These are phyloP conservation scores for Notoglanidium macrostoma DNA, from an alignment of 2,797 vertebrate genomes.

Conservation along the genomic window DNA sequence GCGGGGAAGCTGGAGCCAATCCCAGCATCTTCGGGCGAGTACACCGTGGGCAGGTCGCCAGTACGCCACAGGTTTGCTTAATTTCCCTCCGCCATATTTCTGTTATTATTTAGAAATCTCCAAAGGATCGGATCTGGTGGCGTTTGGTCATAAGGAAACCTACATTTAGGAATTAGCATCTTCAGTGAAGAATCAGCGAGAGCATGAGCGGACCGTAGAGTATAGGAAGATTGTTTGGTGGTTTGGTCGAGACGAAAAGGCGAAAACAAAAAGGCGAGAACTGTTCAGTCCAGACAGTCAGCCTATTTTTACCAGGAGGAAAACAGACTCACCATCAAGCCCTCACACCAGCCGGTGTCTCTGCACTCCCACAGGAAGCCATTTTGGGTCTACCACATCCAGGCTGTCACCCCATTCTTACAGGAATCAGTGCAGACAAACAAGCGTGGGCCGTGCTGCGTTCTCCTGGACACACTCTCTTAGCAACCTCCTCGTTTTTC, in stretches of 20 bases:
- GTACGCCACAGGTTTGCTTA: neutral
- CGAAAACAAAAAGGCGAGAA: neutral
- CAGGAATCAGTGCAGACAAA: slow-evolving; percentile 54
- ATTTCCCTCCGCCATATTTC: neutral
- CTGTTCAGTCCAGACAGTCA: slow-evolving; percentile 39
- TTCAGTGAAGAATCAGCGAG: no score
- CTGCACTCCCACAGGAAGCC: slow-evolving; percentile 58
- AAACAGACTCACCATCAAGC: slow-evolving; percentile 60
- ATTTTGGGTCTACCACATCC: slow-evolving; percentile 68
- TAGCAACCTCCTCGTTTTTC: neutral
- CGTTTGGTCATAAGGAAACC: neutral
- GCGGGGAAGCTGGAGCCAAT: no score
- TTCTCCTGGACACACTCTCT: neutral
- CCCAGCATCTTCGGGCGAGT: no score
- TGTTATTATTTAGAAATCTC: neutral
- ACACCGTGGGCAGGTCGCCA: no score
- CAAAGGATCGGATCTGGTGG: neutral
- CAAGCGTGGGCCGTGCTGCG: slow-evolving; percentile 45
- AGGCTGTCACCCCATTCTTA: slow-evolving; percentile 55
- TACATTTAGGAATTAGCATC: neutral
- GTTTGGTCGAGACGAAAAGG: slow-evolving; percentile 51
- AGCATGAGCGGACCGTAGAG: neutral
- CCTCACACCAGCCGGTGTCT: slow-evolving; percentile 56
- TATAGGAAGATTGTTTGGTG: slow-evolving; percentile 47
- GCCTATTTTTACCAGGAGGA: slow-evolving; percentile 67